phyloP scores from a whole-genome alignment of 2,888 invertebrate species.

The Itoplectis maculator region DNA sequence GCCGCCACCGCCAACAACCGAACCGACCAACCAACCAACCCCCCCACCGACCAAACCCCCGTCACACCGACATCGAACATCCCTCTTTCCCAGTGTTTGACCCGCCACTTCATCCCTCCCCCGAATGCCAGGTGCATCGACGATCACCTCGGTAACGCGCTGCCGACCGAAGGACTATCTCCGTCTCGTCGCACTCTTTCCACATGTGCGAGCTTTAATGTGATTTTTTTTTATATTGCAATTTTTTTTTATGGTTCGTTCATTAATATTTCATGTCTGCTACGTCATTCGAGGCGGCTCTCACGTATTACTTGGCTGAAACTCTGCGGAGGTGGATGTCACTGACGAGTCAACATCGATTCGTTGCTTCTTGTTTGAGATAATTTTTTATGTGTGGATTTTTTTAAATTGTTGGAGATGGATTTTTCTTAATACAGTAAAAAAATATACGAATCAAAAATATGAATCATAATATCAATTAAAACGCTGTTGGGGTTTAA shows the following conservation, averaged over 20 bases:
- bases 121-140: conserved; percentile 82
- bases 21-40: too few species aligned
- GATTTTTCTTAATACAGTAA: not conserved
- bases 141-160: conserved; percentile 77
- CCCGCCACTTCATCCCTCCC: conserved; percentile 81
- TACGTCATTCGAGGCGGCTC: conserved; percentile 19
- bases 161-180: conserved; percentile 80
- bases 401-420: too few species aligned
- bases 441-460: not conserved
- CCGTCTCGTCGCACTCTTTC: conserved; percentile 71
- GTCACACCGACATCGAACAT: conserved; percentile 66
- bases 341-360: not conserved
- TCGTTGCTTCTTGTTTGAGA: not conserved
- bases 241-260: not conserved
- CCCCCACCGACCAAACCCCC: conserved; percentile 54
- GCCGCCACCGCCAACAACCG: conserved; percentile 60
- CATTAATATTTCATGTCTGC: conserved; percentile 32
- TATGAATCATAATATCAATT: not conserved
- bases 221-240: not conserved
- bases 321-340: conserved; percentile 26
- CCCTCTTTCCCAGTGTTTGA: conserved; percentile 83
- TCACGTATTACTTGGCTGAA: conserved; percentile 5
- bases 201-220: conserved; percentile 44
- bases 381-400: too few species aligned
- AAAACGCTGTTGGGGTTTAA: not conserved